Evolutionary conservation across 2,888 invertebrate species (phyloP).

Genomic region (Parthenolecanium corni): DNA sequence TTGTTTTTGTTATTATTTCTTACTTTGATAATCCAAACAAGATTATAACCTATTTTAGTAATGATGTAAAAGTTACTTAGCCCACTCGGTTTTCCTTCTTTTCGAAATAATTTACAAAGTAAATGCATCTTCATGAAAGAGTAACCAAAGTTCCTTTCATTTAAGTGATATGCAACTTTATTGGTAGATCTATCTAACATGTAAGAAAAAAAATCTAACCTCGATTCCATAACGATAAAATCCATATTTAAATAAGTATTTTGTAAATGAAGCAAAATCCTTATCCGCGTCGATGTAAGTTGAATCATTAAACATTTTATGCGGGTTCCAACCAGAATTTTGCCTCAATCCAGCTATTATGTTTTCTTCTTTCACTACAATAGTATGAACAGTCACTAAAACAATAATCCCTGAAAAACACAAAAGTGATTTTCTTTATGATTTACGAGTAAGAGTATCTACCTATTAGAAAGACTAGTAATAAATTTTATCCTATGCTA

Average conservation of each 20-base stretch:
- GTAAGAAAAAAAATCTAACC: no score
- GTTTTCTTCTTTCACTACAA: constrained; percentile 69
- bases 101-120: no score
- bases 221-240: constrained; percentile 97
- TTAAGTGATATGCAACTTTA: no score
- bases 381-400: constrained; percentile 72
- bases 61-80: no score
- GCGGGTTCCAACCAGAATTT: constrained; percentile 44
- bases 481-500: neutral
- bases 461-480: no score
- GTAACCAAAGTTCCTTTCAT: no score
- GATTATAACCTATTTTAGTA: no score
- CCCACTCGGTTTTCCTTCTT: no score
- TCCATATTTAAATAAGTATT: constrained; percentile 84
- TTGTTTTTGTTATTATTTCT: no score
- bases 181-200: no score
- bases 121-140: no score
- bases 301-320: constrained; percentile 68
- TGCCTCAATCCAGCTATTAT: constrained; percentile 42
- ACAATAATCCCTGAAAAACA: constrained; percentile 51
- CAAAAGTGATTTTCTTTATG: neutral
- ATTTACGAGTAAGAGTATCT: neutral
- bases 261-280: constrained; percentile 60
- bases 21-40: no score
- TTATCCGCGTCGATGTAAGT: constrained; percentile 74